A percentile compares a stretch with the other conserved stretches of the same genome.
phyloP scores from a whole-genome alignment of 2,797 vertebrate species.

The Podarcis lilfordi region DNA sequence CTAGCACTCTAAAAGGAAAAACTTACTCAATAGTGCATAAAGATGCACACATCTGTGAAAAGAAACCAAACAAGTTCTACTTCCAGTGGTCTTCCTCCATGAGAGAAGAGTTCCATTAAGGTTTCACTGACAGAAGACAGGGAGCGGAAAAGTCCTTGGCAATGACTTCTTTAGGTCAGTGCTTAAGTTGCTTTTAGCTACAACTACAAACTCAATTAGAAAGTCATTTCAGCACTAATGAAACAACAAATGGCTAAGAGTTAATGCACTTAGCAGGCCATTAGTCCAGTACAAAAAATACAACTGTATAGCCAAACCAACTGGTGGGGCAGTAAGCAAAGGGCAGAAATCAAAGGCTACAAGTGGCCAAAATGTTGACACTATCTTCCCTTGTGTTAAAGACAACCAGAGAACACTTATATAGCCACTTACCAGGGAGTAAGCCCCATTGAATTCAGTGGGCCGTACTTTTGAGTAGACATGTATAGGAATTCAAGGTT shows the following conservation, averaged over 20 bases:
- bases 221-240: constrained; percentile 68
- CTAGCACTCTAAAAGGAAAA: no score
- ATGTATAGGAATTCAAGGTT: no score
- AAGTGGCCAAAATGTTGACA: neutral
- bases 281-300: constrained; percentile 56
- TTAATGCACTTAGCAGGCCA: constrained; percentile 57
- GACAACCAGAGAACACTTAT: neutral
- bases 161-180: constrained; percentile 43
- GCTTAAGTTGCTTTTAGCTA: constrained; percentile 67
- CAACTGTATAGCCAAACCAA: constrained; percentile 41
- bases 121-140: constrained; percentile 53
- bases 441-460: no score
- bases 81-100: constrained; percentile 33
- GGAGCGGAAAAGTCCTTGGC: constrained; percentile 33
- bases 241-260: constrained; percentile 62
- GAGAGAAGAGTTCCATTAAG: constrained; percentile 36
- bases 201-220: constrained; percentile 71
- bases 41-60: neutral
- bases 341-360: constrained; percentile 30
- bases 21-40: no score
- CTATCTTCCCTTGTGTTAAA: neutral
- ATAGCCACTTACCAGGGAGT: no score
- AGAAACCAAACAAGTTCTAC: constrained; percentile 42
- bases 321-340: neutral
- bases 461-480: no score